Evolutionary conservation across 2,113 vertebrate species (phyloP).

Genomic region (Centrocercus urophasianus): DNA sequence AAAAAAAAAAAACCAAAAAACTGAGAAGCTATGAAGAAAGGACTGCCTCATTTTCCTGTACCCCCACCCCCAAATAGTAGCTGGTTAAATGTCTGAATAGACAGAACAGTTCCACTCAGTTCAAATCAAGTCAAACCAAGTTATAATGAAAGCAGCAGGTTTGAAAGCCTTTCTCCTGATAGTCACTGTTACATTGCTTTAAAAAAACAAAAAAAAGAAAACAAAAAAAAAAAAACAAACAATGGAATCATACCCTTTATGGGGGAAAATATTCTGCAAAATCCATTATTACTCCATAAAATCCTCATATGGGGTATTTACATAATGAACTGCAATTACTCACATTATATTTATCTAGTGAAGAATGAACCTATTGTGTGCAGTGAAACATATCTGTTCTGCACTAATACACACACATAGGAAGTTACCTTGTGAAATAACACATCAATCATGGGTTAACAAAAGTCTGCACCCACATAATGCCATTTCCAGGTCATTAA

Average conservation of each 20-base stretch:
- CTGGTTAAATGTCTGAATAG: background rate
- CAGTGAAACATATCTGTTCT: slow-evolving; percentile 37
- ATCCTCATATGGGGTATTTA: slow-evolving; percentile 34
- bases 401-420: background rate
- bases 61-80: background rate
- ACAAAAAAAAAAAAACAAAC: background rate
- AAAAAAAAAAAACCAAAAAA: background rate
- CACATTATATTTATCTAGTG: slow-evolving; percentile 35
- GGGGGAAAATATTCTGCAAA: slow-evolving; percentile 21
- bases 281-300: slow-evolving; percentile 19
- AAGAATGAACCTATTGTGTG: slow-evolving; percentile 51
- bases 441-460: slow-evolving; percentile 48
- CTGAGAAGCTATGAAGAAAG: background rate
- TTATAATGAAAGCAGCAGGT: background rate
- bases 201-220: background rate
- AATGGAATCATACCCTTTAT: background rate
- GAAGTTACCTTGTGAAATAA: slow-evolving; percentile 42
- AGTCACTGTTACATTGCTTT: background rate
- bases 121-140: background rate
- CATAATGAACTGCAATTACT: slow-evolving; percentile 62
- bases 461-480: background rate
- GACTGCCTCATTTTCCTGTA: background rate
- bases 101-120: background rate
- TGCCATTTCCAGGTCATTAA: slow-evolving; percentile 41
- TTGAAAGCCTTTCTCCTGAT: background rate